Conservation (phyloP, 2,113 vertebrate species). For the Cebidichthys violaceus region DNA sequence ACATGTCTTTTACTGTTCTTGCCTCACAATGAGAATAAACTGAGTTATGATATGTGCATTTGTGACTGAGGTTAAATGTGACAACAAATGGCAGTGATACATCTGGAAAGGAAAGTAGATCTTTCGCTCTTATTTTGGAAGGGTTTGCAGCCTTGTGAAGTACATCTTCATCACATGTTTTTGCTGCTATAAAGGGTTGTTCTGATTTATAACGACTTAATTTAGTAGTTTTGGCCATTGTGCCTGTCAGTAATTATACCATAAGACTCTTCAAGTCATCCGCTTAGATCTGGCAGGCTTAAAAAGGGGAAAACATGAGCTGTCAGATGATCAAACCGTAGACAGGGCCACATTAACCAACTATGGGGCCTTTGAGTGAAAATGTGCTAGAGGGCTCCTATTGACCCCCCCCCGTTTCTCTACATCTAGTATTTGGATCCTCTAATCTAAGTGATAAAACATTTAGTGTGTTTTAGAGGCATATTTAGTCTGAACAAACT, state of each 20-base stretch:
- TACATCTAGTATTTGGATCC: not conserved
- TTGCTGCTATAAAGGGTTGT: not conserved
- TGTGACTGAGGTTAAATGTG: slow-evolving; percentile 13
- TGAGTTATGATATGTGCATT: slow-evolving; percentile 45
- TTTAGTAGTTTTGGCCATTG: slow-evolving; percentile 4
- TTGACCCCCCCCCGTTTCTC: not conserved
- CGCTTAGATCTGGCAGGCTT: not conserved
- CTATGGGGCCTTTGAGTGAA: not conserved
- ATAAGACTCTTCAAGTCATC: not conserved
- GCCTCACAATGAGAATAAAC: slow-evolving; percentile 63
- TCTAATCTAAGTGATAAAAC: not conserved
- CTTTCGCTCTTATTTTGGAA: slow-evolving; percentile 9
- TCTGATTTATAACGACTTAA: slow-evolving; percentile 17
- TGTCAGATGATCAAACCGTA: not conserved
- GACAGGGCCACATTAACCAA: not conserved
- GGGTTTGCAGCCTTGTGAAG: slow-evolving; percentile 10
- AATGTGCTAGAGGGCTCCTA: no score
- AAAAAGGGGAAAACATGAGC: not conserved
- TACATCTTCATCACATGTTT: slow-evolving; percentile 20
- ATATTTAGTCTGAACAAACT: not conserved
- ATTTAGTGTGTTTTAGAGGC: not conserved
- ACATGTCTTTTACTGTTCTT: slow-evolving; percentile 26
- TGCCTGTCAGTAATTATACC: slow-evolving; percentile 18
- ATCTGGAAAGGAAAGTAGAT: not conserved
- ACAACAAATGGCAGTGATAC: slow-evolving; percentile 4